phyloP scores from a whole-genome alignment of 2,888 invertebrate species.

The Acanthococcus lagerstroemiae region DNA sequence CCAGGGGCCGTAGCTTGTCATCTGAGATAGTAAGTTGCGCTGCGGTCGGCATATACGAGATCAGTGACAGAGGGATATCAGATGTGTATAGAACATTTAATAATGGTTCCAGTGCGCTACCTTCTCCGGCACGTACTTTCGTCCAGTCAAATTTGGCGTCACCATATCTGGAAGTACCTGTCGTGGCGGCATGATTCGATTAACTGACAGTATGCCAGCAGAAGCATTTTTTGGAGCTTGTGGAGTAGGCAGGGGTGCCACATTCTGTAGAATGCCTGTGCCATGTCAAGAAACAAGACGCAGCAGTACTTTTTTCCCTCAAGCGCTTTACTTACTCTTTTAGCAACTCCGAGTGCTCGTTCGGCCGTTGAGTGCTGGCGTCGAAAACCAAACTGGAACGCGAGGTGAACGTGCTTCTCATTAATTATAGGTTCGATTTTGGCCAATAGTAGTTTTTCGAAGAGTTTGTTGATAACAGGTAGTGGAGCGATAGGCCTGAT shows the following conservation, averaged over 20 bases:
- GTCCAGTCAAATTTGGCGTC: background rate
- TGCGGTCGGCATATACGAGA: background rate
- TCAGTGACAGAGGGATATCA: background rate
- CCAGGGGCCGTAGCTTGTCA: background rate
- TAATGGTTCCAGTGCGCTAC: background rate
- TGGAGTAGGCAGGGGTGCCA: background rate
- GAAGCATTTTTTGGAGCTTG: background rate
- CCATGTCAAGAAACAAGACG: background rate
- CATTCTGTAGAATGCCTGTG: background rate
- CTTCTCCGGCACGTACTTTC: background rate
- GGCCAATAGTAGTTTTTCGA: no score
- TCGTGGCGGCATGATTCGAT: background rate
- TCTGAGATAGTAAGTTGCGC: background rate
- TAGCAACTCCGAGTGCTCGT: background rate
- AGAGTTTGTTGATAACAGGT: background rate
- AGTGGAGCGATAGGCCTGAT: background rate
- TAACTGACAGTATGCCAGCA: background rate
- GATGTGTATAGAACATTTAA: background rate
- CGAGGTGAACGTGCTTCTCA: background rate
- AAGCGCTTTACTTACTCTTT: background rate
- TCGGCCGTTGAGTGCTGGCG: background rate
- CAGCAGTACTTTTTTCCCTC: background rate
- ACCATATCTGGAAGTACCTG: background rate
- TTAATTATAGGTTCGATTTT: background rate
- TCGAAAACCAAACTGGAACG: background rate